Base-by-base conservation (phyloP, 2,113 vertebrate species). In the Ceuthmochares aereus region DNA sequence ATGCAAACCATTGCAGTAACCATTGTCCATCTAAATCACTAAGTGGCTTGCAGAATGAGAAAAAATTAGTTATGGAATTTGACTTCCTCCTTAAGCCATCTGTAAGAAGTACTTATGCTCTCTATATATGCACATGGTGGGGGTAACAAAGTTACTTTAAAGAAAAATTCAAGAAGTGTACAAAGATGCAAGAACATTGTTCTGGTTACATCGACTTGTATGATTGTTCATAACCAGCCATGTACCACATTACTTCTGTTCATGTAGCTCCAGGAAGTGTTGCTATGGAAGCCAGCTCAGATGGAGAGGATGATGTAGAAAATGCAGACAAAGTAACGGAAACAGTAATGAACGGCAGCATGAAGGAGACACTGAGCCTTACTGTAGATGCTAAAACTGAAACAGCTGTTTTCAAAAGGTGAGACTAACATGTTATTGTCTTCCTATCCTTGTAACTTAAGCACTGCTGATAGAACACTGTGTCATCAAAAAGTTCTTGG, bases 381-480 rank as follows among this genome's bases (percentile, higher is more conserved):
- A 99, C 99, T 91, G 99, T 99, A 68, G 99, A 99, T 32, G 99
- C 99, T 97, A 99, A 99, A 98, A 99, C 99, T 16, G 99, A 99
- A 97, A 99, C 99, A 0, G 99, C 99, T 4, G 99, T 99, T 96
- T 99, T 99, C 98, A 99, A 99, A 98, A 99, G 99, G 99, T 99
- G 97, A 98, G 94, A 37, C 23, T 67, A 37, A 22, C 36, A 25
- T 0, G 36, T 49, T 74, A 14, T n/a, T 85, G 56, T 70, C 54
- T 82, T 87, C 14, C 55, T 29, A 47, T 19, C 12, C 21, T 43
- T 69, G 8, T 45, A 25, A 66, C 32, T 27, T n/a, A 56, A 70
- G 7, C 19, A 21, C 52, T 60, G 56, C 29, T 84, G 51, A 11
- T 45, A 37, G n/a, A 83, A 45, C 7, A 8, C 43, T 87, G 4